Conservation (phyloP, 2,113 vertebrate genomes). For the Macrotis lagotis region DNA sequence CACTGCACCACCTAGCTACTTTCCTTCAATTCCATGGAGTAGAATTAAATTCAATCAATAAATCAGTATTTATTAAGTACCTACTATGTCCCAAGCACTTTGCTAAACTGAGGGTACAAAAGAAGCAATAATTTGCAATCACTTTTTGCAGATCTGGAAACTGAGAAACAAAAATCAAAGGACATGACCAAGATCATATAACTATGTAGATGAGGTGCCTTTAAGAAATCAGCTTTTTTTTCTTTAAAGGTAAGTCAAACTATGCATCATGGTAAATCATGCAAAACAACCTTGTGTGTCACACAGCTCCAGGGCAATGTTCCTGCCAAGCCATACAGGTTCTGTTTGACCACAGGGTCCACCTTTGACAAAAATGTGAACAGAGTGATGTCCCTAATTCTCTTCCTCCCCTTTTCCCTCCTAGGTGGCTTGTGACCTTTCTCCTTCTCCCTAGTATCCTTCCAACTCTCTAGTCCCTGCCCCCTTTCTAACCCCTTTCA, state of each 20-base stretch:
- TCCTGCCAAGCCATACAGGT: not conserved
- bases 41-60: not conserved
- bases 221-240: constrained; percentile 13
- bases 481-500: constrained; percentile 11
- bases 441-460: not conserved
- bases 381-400: not conserved
- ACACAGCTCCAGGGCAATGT: not conserved
- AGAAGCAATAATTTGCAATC: not conserved
- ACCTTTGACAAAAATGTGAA: constrained; percentile 20
- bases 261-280: not conserved
- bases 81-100: not conserved
- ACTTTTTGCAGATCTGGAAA: constrained; percentile 9
- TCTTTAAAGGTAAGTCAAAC: not conserved
- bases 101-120: not conserved
- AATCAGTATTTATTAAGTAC: not conserved
- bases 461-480: not conserved
- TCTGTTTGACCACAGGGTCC: not conserved
- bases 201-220: not conserved
- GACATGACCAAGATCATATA: not conserved
- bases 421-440: not conserved
- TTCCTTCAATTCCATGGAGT: not conserved
- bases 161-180: not conserved
- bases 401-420: constrained; percentile 6
- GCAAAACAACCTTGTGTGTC: not conserved
- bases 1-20: not conserved